Evolutionary conservation across 2,888 invertebrate species (phyloP).

Genomic region (Trichacis sp.): DNA sequence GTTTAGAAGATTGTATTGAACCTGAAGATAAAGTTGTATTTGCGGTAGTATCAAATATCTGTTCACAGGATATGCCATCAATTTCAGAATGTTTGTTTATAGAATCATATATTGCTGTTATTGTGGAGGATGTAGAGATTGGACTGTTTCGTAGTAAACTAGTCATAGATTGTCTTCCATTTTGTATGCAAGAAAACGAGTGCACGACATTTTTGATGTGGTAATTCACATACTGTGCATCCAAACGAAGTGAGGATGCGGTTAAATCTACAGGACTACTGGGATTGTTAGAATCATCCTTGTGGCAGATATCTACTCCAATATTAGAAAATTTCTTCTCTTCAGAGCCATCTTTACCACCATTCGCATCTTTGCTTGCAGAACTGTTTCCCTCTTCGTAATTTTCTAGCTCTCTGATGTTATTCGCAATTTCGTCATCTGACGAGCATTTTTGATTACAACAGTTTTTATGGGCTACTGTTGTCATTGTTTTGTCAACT

Average conservation of each 20-base stretch:
- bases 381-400: conserved; percentile 39
- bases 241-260: conserved; percentile 59
- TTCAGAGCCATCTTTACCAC: conserved; percentile 50
- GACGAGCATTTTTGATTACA: too few species aligned
- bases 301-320: conserved; percentile 60
- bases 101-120: too few species aligned
- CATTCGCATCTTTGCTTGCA: conserved; percentile 57
- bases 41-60: conserved; percentile 48
- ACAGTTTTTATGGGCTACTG: too few species aligned
- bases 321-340: conserved; percentile 62
- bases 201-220: conserved; percentile 52
- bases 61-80: conserved; percentile 35
- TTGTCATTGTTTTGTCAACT: too few species aligned
- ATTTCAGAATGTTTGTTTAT: too few species aligned
- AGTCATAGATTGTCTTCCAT: conserved; percentile 46
- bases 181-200: conserved; percentile 56
- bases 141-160: too few species aligned
- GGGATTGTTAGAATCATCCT: conserved; percentile 62
- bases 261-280: conserved; percentile 69
- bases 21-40: conserved; percentile 46
- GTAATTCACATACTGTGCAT: conserved; percentile 55
- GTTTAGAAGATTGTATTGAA: conserved; percentile 72
- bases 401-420: too few species aligned
- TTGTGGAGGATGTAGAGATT: neutral
- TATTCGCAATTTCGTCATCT: too few species aligned